Evolutionary conservation across 2,888 invertebrate species (phyloP), one percentile per base, ranked within the genome.

Genomic region (Drosophila quasianomalipes): DNA sequence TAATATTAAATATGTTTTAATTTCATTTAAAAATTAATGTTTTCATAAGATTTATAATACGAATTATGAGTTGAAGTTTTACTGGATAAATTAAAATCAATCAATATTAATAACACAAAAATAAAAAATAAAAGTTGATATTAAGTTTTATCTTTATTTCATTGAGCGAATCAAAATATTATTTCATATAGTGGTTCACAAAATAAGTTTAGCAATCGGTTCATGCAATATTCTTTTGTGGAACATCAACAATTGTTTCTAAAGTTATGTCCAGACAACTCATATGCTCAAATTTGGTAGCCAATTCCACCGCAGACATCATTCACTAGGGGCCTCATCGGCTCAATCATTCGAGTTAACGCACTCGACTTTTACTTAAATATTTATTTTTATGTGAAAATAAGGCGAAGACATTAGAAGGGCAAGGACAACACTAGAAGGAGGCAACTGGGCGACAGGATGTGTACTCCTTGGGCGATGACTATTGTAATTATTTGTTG

Each of bases 401-500:
- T 79, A 85, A 85, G 79, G 74, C 69, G 70, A 37, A 47, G 68
- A 81, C 83, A 87, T 85, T 82, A 82, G 66, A 71, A 31, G 55
- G 33, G 37, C 61, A 28, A n/a, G 39, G 57, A 53, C 26, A n/a
- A 53, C 26, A n/a, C 26, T 1, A 37, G 0, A 3, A 3, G 30
- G 52, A n/a, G 28, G 26, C 30, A 54, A n/a, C 4, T 6, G 10
- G 52, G 31, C 14, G 12, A 51, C 69, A 59, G 74, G 75, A 78
- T 64, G 71, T 59, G 75, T 64, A 74, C 26, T 37, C 64, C 75
- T 39, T 61, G 72, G 79, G 70, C 74, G 79, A 74, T 82, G 85
- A 76, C 87, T 82, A 80, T 76, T 87, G 85, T 85, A 85, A 85
- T 85, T 85, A 85, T 87, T 85, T 85, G 85, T 68, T 60, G 53